Evolutionary conservation across 1,140 invertebrate species (phyloP), one percentile per base, ranked within the genome.

Genomic region (Papilio polytes): DNA sequence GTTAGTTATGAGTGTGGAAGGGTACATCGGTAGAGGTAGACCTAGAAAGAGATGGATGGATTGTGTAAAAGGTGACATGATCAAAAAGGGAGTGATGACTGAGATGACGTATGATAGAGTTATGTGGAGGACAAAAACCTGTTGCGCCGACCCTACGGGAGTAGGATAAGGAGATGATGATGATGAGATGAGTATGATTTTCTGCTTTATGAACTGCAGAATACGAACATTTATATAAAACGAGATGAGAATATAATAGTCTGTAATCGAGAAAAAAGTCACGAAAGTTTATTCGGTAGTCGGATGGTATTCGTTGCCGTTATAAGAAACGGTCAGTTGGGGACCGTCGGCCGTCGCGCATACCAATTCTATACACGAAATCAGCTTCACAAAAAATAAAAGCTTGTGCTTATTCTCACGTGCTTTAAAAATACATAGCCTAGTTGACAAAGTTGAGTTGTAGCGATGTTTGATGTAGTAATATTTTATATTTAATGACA

Each of bases 221-320:
- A 13, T 48, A 48, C 46, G 10, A 48, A 41, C 36, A 41, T 48
- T 18, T 53, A n/a, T 18, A 53, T 53, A 53, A 26, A 26, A 66
- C 59, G 22, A 70, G 56, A 59, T 59, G 56, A 59, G 63, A 70
- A 36, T 70, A 70, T 31, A 15, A 31, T 70, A 15, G 3, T 3
- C 13, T 15, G 26, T 70, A 31, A 70, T 70, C 12, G 36, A 70
- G 10, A 66, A 70, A 70, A 36, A 74, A 56, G n/a, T 74, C 20
- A 59, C 51, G 44, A 73, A 78, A 66, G 44, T 44, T 80, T 53
- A 77, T 48, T 77, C 63, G 13, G 59, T 76, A 66, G 80, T 74
- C 36, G 31, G 56, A 46, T 78, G 85, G 85, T 81, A 86, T 86
- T 82, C 41, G n/a, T 82, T 84, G 83, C 86, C 86, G 86, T 87